phyloP scores from a whole-genome alignment of 2,113 vertebrate genomes.

The Rissa tridactyla region DNA sequence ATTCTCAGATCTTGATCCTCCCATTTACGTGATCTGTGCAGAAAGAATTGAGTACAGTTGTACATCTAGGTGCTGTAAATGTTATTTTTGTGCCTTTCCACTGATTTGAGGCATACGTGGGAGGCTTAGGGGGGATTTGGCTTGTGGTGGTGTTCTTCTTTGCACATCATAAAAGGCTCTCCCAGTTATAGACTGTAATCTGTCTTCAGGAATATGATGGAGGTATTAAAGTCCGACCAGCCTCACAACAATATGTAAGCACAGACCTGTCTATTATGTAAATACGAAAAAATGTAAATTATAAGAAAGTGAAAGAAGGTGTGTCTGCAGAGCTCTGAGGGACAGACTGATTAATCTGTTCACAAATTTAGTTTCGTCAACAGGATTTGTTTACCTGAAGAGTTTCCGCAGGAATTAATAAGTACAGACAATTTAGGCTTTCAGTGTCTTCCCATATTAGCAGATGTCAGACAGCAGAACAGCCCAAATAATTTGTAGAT shows the following conservation, averaged over 20 bases:
- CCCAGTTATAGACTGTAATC: background rate
- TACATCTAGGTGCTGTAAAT: background rate
- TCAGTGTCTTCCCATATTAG: background rate
- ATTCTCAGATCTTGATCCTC: background rate
- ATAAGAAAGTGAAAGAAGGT: background rate
- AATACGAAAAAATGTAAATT: background rate
- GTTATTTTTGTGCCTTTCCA: background rate
- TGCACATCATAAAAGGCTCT: background rate
- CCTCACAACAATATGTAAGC: background rate
- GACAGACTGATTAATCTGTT: background rate
- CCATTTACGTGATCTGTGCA: background rate
- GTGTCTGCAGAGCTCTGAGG: background rate
- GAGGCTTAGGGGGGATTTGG: background rate
- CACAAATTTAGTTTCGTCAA: background rate
- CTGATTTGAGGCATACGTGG: background rate
- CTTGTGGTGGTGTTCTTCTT: background rate
- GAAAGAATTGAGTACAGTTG: background rate
- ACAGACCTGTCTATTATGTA: too few species aligned
- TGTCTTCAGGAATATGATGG: background rate
- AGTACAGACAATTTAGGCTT: background rate
- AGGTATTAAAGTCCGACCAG: background rate
- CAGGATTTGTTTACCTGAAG: background rate
- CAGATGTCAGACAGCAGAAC: background rate
- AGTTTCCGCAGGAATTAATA: background rate
- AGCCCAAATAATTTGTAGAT: background rate